Evolutionary conservation across 2,797 vertebrate genomes (phyloP), one percentile per base, ranked within the genome.

Genomic region (Sardinella longiceps): DNA sequence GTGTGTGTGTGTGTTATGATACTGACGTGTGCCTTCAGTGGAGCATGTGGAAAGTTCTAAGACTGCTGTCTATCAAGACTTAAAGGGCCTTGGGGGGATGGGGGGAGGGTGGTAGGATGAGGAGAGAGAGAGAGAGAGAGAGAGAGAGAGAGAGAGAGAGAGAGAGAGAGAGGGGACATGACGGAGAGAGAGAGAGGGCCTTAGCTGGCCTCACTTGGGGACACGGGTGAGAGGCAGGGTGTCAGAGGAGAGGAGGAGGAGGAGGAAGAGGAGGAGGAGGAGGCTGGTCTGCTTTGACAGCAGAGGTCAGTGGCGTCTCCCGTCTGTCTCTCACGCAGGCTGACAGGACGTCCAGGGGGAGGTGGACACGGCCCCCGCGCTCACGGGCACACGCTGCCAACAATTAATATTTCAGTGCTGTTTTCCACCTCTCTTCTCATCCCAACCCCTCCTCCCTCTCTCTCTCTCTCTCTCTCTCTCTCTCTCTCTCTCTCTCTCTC

Each of bases 391-490:
- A 85, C 89, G 86, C 87, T 89, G 82, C 85, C 91, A 86, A 91
- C 93, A 94, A 96, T 95, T 95, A 95, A 95, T 95, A 96, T 95
- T 95, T 94, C 92, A 95, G 94, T 93, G 91, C 90, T 92, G 88
- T 94, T 94, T 94, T 84, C 77, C 28, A 80, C 45, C 80, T 14
- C 51, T 81, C 86, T 87, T 89, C 51, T 53, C 20, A 53, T 53
- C 51, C 93, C 91, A 92, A n/a, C 90, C 84, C 87, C 60, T 82
- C 89, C 90, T 88, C 56, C 25, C 56, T n/a, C 53, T 56, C 25
- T n/a, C 18, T 60, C 56, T 11, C 63, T 33, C 63, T 30, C 5
- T 63, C 25, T 28, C 25, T 30, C 63, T 30, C 28, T 25, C 90
- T 88, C 63, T 70, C 63, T 30, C 60, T 63, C 30, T 28, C 9